Evolutionary conservation across 2,113 vertebrate genomes (phyloP), one percentile per base, ranked within the genome.

Genomic region (Syngnathus scovelli): DNA sequence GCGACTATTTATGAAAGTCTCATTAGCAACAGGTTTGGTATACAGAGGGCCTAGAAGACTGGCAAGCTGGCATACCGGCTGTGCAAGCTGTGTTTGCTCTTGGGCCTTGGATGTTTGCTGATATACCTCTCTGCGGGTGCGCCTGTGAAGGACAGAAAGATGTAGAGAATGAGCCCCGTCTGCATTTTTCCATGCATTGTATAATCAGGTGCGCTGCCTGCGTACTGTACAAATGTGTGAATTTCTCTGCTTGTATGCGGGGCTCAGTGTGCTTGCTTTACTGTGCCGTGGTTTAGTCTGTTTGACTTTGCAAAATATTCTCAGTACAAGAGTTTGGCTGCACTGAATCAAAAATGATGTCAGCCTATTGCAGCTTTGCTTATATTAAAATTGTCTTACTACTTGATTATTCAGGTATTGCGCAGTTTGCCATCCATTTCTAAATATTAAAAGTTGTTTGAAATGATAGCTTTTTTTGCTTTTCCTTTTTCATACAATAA

Each of bases 21-120:
- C 84, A 87, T 90, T 88, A 90, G 83, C 81, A 85, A 83, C 80
- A 87, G 78, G 82, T 78, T 81, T 73, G 67, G 69, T 89, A 90
- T 89, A 81, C 80, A 78, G 76, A 88, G 76, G 49, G 77, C 83
- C 81, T 66, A 61, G 75, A 74, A 80, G 77, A 75, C 80, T 87
- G 85, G 79, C 85, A 84, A 76, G 76, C 79, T 74, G 82, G 76
- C 79, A 77, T 72, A 80, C 48, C 75, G 76, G 67, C 68, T 69
- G 67, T 80, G 77, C 84, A 77, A 84, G 83, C 88, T 79, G 80
- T 89, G 84, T 90, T 90, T 90, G 82, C 85, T 72, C 68, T 82
- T 60, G 56, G 79, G 87, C 80, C 89, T 82, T 71, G 80, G 66
- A 69, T 87, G 82, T 85, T 84, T 84, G 74, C 70, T 77, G 74